Base-by-base conservation (phyloP, 2,797 vertebrate genomes). In the Tiaroga cobitis region DNA sequence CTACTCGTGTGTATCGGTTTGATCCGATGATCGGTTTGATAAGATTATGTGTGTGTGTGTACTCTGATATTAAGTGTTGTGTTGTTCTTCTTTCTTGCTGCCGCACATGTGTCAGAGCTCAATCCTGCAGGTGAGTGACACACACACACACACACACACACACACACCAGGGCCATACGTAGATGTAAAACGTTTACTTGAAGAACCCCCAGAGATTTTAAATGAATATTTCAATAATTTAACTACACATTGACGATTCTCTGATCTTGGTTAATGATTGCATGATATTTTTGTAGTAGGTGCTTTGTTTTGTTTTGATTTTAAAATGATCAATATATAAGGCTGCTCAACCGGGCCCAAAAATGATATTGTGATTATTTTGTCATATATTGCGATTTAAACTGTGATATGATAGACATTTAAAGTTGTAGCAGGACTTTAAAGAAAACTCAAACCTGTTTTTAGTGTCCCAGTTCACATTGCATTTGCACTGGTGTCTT, bases 61-160 rank as follows among this genome's bases (percentile, higher is more conserved):
- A 49, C 61, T 85, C 16, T 65, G 37, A n/a, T 87, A 65, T 39
- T 86, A 84, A 59, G 29, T 88, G 80, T 90, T 56, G 59, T 90
- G 78, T 88, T 80, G 78, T 43, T 80, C 81, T 70, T 90, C 86
- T 85, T 85, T 82, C 88, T 83, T 78, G 43, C 81, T 84, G 80
- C 87, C 77, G 43, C 73, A 39, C 3, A 19, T 77, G 54, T 79
- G 37, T 82, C 92, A 95, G 95, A 95, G 80, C 91, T 95, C 59
- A 96, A 95, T 84, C 94, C 95, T 29, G 90, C 88, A 92, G 95
- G 95, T 95, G 92, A 95, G 95, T 93, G 84, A 73, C 49, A 51
- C 18, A 51, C 49, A 54, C 51, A 54, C 51, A 51, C 18, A n/a
- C n/a, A n/a, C n/a, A 39, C 34, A 24, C 21, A 13, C 39, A 49